phyloP scores from a whole-genome alignment of 2,888 invertebrate species.

The Plagodis dolabraria region DNA sequence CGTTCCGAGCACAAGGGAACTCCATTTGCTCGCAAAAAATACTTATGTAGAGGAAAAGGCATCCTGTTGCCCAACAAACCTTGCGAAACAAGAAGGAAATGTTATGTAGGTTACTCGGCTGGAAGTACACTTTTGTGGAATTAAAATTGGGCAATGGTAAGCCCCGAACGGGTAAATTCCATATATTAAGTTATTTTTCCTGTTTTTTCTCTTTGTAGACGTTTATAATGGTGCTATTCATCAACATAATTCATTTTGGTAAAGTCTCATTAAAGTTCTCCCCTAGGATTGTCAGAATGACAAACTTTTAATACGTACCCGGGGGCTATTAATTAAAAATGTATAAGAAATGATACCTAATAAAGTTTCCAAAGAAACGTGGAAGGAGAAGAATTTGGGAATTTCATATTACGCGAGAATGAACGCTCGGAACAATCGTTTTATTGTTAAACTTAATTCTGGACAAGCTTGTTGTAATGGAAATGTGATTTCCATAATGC shows the following conservation, averaged over 20 bases:
- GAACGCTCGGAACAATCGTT: constrained; percentile 45
- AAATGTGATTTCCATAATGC: constrained; percentile 3
- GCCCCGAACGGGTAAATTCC: constrained; percentile 6
- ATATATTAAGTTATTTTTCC: background rate
- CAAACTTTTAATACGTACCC: constrained; percentile 59
- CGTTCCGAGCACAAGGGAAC: constrained; percentile 69
- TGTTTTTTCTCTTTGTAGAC: background rate
- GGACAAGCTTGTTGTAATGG: constrained; percentile 28
- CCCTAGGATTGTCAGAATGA: constrained; percentile 46
- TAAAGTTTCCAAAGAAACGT: constrained; percentile 50
- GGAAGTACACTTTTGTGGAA: constrained; percentile 14
- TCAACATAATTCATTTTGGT: constrained; percentile 23
- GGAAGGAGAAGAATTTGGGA: constrained; percentile 45
- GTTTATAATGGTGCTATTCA: constrained; percentile 4
- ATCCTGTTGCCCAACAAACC: constrained; percentile 42
- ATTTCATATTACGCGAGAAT: constrained; percentile 59
- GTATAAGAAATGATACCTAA: constrained; percentile 55
- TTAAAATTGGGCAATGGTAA: constrained; percentile 14
- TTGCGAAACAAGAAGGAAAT: constrained; percentile 23
- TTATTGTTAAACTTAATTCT: constrained; percentile 47
- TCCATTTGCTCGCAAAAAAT: constrained; percentile 76
- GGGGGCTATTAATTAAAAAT: constrained; percentile 62
- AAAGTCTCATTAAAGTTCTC: constrained; percentile 26
- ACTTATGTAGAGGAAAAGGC: constrained; percentile 56
- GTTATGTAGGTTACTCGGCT: constrained; percentile 15